phyloP scores from a whole-genome alignment of 2,888 invertebrate species.

The Hedya salicella region DNA sequence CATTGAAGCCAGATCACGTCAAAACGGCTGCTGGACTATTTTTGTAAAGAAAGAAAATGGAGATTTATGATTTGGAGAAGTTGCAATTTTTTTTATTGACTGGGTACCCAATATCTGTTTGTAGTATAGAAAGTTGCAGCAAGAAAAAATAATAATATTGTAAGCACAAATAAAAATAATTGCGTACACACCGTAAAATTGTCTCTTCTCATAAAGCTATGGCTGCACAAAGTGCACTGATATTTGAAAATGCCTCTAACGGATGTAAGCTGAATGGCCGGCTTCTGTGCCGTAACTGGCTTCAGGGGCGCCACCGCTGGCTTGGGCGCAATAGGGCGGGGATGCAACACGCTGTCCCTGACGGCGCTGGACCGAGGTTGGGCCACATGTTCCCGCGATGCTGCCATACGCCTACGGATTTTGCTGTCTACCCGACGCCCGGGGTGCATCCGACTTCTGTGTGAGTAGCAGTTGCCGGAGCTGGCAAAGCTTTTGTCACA shows the following conservation, averaged over 20 bases:
- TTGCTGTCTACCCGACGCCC: slow-evolving; percentile 67
- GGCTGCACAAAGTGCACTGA: slow-evolving; percentile 66
- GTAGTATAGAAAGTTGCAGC: too few species aligned
- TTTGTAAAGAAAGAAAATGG: too few species aligned
- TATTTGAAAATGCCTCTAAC: slow-evolving; percentile 64
- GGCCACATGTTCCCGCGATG: slow-evolving; percentile 7
- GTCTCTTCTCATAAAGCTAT: slow-evolving; percentile 69
- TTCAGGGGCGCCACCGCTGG: background rate
- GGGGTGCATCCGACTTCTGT: slow-evolving; percentile 89
- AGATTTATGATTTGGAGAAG: too few species aligned
- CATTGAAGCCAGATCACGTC: too few species aligned
- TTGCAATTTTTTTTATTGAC: too few species aligned
- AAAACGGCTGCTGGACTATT: too few species aligned
- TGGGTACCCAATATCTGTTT: too few species aligned
- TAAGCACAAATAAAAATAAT: background rate
- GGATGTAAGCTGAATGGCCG: slow-evolving; percentile 43
- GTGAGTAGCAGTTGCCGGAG: slow-evolving; percentile 90
- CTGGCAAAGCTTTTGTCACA: slow-evolving; percentile 90
- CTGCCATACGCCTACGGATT: slow-evolving; percentile 41
- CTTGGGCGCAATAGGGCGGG: slow-evolving; percentile 35
- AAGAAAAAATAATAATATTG: background rate
- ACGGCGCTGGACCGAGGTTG: slow-evolving; percentile 39
- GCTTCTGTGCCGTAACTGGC: background rate
- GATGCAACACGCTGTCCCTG: slow-evolving; percentile 11
- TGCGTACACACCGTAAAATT: slow-evolving; percentile 66